A percentile compares a stretch with the other conserved stretches of the same genome.
Conservation (phyloP, 2,888 invertebrate genomes). For the Heteropelma amictum region DNA sequence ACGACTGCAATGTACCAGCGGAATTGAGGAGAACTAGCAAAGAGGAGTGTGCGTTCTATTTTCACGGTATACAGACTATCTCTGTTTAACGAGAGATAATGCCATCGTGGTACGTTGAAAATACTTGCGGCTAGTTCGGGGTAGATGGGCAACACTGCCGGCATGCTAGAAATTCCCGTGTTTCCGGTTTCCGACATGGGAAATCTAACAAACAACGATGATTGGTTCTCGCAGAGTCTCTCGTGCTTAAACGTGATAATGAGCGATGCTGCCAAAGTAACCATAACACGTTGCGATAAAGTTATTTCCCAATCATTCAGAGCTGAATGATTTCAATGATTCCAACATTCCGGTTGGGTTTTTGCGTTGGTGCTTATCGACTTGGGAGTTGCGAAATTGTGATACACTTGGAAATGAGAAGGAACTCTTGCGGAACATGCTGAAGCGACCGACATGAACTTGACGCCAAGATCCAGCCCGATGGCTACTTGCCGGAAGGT, state of each 20-base stretch:
- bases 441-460: too few relatives aligned
- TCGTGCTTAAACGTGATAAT: constrained; percentile 3
- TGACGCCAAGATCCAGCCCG: too few relatives aligned
- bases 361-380: too few relatives aligned
- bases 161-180: too few relatives aligned
- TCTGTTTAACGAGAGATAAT: neutral
- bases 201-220: constrained; percentile 65
- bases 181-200: constrained; percentile 75
- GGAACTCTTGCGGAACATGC: too few relatives aligned
- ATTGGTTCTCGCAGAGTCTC: constrained; percentile 68
- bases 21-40: constrained; percentile 19
- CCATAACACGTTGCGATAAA: neutral
- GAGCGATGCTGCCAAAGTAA: neutral
- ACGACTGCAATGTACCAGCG: neutral
- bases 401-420: too few relatives aligned
- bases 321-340: too few relatives aligned
- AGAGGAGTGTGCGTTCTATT: constrained; percentile 13
- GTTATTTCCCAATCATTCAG: too few relatives aligned
- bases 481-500: too few relatives aligned
- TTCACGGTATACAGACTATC: neutral
- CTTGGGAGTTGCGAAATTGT: too few relatives aligned
- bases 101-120: neutral
- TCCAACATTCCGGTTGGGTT: too few relatives aligned
- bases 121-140: constrained; percentile 1
- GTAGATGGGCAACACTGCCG: neutral